A percentile compares a stretch with the other conserved stretches of the same genome.
Evolutionary conservation across 2,888 invertebrate genomes (phyloP).

Genomic region (Lepidocyrtinus sp.): DNA sequence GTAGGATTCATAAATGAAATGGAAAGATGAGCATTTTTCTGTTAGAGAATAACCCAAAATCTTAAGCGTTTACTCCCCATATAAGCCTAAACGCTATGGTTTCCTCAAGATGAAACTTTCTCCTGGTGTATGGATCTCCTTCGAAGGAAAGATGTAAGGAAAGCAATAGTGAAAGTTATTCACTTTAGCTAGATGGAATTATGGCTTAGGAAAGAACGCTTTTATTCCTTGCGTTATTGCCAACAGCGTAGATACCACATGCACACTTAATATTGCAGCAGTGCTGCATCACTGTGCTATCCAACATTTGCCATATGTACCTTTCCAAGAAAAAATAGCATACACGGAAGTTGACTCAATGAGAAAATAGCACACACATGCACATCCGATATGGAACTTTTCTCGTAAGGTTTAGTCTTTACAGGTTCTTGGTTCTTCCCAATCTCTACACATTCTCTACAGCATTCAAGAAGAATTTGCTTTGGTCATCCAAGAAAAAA

Average conservation of each 20-base stretch:
- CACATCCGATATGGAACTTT: background rate
- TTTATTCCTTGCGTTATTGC: slow-evolving; percentile 56
- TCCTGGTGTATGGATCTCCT: background rate
- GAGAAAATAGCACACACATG: too few relatives aligned
- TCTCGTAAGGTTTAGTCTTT: too few relatives aligned
- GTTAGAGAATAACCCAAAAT: too few relatives aligned
- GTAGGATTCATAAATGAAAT: slow-evolving; percentile 56
- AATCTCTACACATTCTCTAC: slow-evolving; percentile 43
- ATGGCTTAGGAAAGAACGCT: slow-evolving; percentile 55
- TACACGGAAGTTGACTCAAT: too few relatives aligned
- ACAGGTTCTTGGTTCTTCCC: slow-evolving; percentile 24
- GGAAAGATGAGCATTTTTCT: slow-evolving; percentile 35
- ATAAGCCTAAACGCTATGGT: too few relatives aligned
- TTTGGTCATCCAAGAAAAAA: slow-evolving; percentile 50
- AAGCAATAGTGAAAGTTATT: slow-evolving; percentile 55
- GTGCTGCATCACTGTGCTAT: too few relatives aligned
- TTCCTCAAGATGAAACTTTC: too few relatives aligned
- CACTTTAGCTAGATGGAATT: slow-evolving; percentile 57
- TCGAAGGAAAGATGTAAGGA: background rate
- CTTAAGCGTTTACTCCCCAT: too few relatives aligned
- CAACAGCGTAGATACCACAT: slow-evolving; percentile 28
- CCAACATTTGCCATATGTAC: too few relatives aligned
- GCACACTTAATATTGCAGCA: background rate
- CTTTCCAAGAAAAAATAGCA: background rate
- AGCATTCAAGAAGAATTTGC: slow-evolving; percentile 55